phyloP scores from a whole-genome alignment of 2,888 invertebrate species.

The Thera obeliscata region DNA sequence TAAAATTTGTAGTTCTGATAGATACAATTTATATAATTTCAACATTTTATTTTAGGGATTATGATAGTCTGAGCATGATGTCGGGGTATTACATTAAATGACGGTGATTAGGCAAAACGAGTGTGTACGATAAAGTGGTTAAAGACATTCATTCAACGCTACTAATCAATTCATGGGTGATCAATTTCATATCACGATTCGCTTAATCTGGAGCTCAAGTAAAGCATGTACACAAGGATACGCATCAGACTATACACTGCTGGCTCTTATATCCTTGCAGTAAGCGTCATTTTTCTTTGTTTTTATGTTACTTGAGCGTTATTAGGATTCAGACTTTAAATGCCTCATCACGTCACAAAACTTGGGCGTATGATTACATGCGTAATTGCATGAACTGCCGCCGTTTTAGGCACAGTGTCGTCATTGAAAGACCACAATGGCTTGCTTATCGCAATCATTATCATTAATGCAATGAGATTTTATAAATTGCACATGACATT shows the following conservation, averaged over 20 bases:
- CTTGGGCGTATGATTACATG: slow-evolving; percentile 52
- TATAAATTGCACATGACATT: slow-evolving; percentile 41
- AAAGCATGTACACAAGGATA: slow-evolving; percentile 14
- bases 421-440: slow-evolving; percentile 39
- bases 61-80: neutral
- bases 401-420: slow-evolving; percentile 38
- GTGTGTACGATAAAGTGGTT: neutral
- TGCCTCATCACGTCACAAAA: slow-evolving; percentile 43
- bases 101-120: neutral
- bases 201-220: slow-evolving; percentile 34
- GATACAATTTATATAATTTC: too few species aligned
- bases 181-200: slow-evolving; percentile 36
- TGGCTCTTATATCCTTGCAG: too few species aligned
- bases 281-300: too few species aligned
- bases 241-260: too few species aligned
- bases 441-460: slow-evolving; percentile 35
- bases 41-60: too few species aligned
- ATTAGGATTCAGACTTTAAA: slow-evolving; percentile 20
- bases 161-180: slow-evolving; percentile 28
- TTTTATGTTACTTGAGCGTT: too few species aligned
- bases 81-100: neutral
- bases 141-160: neutral
- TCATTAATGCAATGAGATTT: slow-evolving; percentile 40
- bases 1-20: too few species aligned
- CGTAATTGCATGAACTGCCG: slow-evolving; percentile 45